A percentile compares a stretch with the other conserved stretches of the same genome.
Conservation (phyloP, 2,113 vertebrate species). For the Tyrannus savana region DNA sequence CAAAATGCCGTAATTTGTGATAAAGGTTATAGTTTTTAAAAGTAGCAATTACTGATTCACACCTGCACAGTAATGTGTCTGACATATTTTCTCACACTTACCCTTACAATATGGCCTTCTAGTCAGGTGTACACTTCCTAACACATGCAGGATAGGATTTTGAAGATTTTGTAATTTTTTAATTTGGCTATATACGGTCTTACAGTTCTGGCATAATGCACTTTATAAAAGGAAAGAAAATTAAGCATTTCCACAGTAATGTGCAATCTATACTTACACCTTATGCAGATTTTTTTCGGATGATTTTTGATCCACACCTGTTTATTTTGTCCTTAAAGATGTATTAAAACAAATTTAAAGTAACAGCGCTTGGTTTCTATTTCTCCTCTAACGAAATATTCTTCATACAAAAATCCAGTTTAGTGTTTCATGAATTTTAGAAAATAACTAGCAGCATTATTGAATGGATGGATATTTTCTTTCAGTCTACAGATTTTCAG, state of each 20-base stretch:
- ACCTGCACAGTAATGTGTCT: background rate
- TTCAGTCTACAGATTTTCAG: background rate
- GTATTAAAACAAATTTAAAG: conserved; percentile 48
- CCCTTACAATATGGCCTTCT: background rate
- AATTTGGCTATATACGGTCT: conserved; percentile 24
- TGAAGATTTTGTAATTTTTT: conserved; percentile 7
- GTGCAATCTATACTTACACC: conserved; percentile 9
- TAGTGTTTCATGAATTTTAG: background rate
- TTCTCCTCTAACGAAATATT: background rate
- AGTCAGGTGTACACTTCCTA: background rate
- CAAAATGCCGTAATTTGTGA: background rate
- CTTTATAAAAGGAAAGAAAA: conserved; percentile 38
- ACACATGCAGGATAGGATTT: background rate
- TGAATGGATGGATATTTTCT: background rate
- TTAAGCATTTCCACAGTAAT: conserved; percentile 10
- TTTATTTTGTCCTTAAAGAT: conserved; percentile 37
- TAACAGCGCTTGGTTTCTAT: background rate
- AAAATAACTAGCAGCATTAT: background rate
- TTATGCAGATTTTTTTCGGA: conserved; percentile 6
- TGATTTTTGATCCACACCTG: conserved; percentile 14
- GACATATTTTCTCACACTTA: background rate
- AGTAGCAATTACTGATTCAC: background rate
- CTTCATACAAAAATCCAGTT: background rate
- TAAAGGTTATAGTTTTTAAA: background rate
- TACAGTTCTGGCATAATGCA: conserved; percentile 25